Conservation (phyloP, 2,888 invertebrate genomes). For the Hartigia nigra region DNA sequence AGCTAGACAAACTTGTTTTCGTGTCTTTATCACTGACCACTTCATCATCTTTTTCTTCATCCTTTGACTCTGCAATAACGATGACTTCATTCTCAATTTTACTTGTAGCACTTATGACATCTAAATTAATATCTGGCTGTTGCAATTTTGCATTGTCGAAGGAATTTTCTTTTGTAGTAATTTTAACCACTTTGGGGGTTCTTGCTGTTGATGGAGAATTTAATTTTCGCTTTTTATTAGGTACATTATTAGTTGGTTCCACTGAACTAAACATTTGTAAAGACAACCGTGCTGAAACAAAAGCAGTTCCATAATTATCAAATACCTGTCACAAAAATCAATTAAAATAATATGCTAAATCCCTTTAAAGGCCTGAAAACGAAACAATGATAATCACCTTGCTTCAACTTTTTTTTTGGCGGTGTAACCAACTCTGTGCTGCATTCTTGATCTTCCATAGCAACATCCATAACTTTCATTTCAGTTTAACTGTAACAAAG, state of each 20-base stretch:
- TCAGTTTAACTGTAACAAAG: slow-evolving; percentile 20
- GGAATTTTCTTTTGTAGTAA: slow-evolving; percentile 45
- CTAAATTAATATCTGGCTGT: background rate
- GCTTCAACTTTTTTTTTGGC: slow-evolving; percentile 53
- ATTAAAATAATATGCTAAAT: background rate
- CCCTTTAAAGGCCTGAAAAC: background rate
- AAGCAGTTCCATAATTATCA: background rate
- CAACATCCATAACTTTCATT: slow-evolving; percentile 54
- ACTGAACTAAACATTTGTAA: slow-evolving; percentile 49
- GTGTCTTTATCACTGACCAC: slow-evolving; percentile 7
- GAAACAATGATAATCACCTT: slow-evolving; percentile 43
- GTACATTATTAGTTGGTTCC: slow-evolving; percentile 34
- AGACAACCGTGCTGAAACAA: slow-evolving; percentile 52
- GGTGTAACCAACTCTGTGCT: slow-evolving; percentile 34
- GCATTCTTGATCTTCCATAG: slow-evolving; percentile 45
- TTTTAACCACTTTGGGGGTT: slow-evolving; percentile 49
- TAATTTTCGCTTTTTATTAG: slow-evolving; percentile 56
- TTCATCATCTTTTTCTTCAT: slow-evolving; percentile 16
- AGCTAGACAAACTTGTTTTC: slow-evolving; percentile 6
- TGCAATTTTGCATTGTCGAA: slow-evolving; percentile 13
- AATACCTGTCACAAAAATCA: background rate
- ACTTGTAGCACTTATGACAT: slow-evolving; percentile 7
- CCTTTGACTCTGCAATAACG: background rate
- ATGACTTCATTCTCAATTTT: slow-evolving; percentile 7
- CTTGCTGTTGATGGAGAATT: slow-evolving; percentile 44